Percentiles rank a stretch among this genome's conserved stretches.
Conservation (phyloP, 2,113 vertebrate genomes). For the Brachyhypopomus occidentalis region DNA sequence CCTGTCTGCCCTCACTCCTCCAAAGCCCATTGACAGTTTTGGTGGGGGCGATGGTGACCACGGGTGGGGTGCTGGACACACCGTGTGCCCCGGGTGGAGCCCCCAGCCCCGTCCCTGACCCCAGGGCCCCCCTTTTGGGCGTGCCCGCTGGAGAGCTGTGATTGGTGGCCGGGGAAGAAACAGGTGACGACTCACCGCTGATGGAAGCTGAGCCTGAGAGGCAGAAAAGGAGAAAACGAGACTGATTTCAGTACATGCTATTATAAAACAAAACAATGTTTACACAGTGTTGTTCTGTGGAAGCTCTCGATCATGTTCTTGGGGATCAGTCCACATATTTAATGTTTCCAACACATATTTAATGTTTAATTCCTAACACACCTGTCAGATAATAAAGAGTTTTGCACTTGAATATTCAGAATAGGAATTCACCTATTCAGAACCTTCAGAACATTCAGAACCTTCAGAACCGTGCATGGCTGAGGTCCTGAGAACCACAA, state of each 20-base stretch:
- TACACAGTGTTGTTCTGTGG: neutral
- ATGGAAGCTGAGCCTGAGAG: conserved; percentile 80
- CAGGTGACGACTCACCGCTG: conserved; percentile 89
- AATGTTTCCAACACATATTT: too few species aligned
- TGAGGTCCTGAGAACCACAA: too few species aligned
- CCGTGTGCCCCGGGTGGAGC: conserved; percentile 75
- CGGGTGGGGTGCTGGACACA: conserved; percentile 84
- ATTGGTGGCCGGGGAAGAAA: conserved; percentile 91
- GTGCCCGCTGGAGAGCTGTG: conserved; percentile 91
- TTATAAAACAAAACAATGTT: neutral
- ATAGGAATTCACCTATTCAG: too few species aligned
- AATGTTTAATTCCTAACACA: too few species aligned
- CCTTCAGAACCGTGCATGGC: too few species aligned
- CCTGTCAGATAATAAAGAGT: neutral
- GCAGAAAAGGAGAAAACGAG: neutral
- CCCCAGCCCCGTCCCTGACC: conserved; percentile 77
- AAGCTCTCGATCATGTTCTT: too few species aligned
- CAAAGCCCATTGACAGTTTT: conserved; percentile 92
- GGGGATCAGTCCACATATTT: too few species aligned
- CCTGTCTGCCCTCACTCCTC: conserved; percentile 90
- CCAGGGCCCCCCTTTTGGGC: conserved; percentile 87
- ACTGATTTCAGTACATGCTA: neutral
- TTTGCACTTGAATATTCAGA: too few species aligned
- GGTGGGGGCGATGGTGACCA: conserved; percentile 93
- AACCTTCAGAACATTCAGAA: too few species aligned